phyloP scores from a whole-genome alignment of 2,113 vertebrate genomes.

The Pangasianodon gigas region DNA sequence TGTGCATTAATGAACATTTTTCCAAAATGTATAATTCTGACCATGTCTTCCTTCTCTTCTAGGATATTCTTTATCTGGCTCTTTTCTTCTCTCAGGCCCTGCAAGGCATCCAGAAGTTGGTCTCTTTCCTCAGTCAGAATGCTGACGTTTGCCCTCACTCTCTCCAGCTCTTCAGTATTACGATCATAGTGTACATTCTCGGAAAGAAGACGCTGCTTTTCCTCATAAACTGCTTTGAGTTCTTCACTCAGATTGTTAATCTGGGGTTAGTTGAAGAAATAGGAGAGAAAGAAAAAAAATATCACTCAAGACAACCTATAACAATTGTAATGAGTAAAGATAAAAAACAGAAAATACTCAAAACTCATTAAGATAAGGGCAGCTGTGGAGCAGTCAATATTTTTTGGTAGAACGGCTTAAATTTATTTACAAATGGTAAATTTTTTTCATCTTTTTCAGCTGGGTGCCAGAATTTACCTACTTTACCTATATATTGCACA shows the following conservation, averaged over 20 bases:
- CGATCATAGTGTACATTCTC: neutral
- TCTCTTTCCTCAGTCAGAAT: constrained; percentile 59
- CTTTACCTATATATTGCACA: too few relatives aligned
- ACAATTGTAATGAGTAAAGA: neutral
- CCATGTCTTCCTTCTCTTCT: constrained; percentile 37
- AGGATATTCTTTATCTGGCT: constrained; percentile 7
- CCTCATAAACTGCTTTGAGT: neutral
- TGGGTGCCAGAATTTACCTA: too few relatives aligned
- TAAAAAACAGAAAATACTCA: neutral
- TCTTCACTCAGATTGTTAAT: constrained; percentile 27
- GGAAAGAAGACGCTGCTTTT: constrained; percentile 46
- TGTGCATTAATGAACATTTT: neutral
- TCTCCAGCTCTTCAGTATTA: constrained; percentile 16
- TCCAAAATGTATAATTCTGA: neutral
- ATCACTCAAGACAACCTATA: neutral
- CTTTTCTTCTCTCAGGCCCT: constrained; percentile 35
- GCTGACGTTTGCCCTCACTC: constrained; percentile 40
- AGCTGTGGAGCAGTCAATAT: too few relatives aligned
- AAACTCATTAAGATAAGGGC: neutral
- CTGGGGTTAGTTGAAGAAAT: neutral
- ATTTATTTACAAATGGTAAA: too few relatives aligned
- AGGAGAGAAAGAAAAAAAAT: neutral
- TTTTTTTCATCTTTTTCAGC: too few relatives aligned
- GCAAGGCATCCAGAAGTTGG: constrained; percentile 39
- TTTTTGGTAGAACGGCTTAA: too few relatives aligned